These are phyloP conservation scores for Lepidochrysops patricia DNA, from an alignment of 2,888 invertebrate species.

Conservation along the genomic window DNA sequence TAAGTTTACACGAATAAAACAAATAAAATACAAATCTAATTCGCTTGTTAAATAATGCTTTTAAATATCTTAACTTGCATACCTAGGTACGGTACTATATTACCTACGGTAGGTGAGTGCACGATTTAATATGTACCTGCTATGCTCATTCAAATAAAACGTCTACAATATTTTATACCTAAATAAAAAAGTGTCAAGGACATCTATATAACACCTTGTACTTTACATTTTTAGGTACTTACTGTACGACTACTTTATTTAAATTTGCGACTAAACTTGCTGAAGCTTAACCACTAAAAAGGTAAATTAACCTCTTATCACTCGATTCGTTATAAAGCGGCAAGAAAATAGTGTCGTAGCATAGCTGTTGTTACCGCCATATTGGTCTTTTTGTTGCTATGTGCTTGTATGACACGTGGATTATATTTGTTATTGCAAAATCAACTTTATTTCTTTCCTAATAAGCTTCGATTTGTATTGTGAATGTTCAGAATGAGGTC, in stretches of 20 bases:
- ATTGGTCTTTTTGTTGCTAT: slow-evolving; percentile 11
- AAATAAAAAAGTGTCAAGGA: not conserved
- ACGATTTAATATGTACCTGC: not conserved
- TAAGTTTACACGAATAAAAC: too few species aligned
- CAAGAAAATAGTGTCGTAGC: slow-evolving; percentile 12
- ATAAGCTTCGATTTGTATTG: not conserved
- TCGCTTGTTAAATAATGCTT: too few species aligned
- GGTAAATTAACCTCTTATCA: not conserved
- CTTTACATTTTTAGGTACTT: not conserved
- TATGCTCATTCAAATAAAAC: not conserved
- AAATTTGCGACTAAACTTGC: not conserved
- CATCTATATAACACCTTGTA: not conserved
- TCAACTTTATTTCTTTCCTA: not conserved
- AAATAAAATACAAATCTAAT: too few species aligned
- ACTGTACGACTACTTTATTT: not conserved
- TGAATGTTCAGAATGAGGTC: not conserved
- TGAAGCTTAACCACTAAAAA: not conserved
- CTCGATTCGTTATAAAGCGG: slow-evolving; percentile 4
- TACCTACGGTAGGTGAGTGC: too few species aligned
- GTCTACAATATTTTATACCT: not conserved
- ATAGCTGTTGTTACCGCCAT: slow-evolving; percentile 9
- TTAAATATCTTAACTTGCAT: not conserved
- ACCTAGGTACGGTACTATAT: too few species aligned
- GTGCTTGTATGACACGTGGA: slow-evolving; percentile 4
- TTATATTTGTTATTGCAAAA: not conserved